phyloP scores from a whole-genome alignment of 2,888 invertebrate genomes.

The Tetranychus piercei region DNA sequence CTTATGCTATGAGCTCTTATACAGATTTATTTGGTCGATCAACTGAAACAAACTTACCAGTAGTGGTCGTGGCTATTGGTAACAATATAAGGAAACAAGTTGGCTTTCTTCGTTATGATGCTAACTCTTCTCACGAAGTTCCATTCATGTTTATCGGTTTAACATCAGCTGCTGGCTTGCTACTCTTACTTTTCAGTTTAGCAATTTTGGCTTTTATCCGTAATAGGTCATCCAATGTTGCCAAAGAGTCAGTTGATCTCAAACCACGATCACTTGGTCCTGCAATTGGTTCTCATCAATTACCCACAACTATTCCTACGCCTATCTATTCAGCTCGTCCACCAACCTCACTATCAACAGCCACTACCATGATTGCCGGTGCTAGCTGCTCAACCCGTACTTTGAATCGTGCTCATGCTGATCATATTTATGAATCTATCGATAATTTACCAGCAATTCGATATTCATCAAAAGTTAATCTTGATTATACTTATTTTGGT shows the following conservation, averaged over 20 bases:
- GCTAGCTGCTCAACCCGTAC: background rate
- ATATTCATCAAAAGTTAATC: background rate
- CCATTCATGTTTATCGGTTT: conserved; percentile 76
- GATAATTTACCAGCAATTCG: background rate
- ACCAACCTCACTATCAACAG: background rate
- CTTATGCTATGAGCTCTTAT: conserved; percentile 42
- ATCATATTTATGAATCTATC: background rate
- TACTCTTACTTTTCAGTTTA: conserved; percentile 39
- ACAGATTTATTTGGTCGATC: conserved; percentile 38
- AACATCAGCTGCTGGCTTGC: conserved; percentile 40
- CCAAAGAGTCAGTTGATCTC: background rate
- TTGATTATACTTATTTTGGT: background rate
- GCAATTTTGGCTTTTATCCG: conserved; percentile 48
- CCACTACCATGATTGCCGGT: background rate
- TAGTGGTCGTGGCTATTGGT: conserved; percentile 68
- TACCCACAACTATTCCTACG: background rate
- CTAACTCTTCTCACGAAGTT: conserved; percentile 48
- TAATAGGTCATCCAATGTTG: conserved; percentile 31
- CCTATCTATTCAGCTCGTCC: background rate
- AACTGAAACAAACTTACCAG: conserved; percentile 54
- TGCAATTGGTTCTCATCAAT: background rate
- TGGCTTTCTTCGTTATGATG: conserved; percentile 46
- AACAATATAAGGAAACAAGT: conserved; percentile 65
- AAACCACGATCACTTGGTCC: background rate
- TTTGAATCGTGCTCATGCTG: background rate